Evolutionary conservation across 2,888 invertebrate species (phyloP).

Genomic region (Drosophila melanocephala): DNA sequence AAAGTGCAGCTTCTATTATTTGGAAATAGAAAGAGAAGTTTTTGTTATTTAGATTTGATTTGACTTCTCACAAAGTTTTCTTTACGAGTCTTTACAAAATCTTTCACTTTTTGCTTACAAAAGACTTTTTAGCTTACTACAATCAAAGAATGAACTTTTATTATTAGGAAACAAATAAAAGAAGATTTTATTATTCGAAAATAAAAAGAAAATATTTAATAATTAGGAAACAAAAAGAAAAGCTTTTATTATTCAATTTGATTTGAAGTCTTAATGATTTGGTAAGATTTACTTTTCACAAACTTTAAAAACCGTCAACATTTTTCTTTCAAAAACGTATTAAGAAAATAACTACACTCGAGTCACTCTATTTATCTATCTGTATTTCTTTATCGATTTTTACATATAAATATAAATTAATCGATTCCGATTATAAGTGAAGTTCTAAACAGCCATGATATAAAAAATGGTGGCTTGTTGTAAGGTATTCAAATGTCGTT

Average conservation of each 20-base stretch:
- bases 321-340: not conserved
- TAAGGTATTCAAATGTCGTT: conserved; percentile 23
- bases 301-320: not conserved
- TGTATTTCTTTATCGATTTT: not conserved
- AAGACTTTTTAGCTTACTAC: not conserved
- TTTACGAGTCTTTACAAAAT: not conserved
- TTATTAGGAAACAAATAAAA: not conserved
- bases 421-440: not conserved
- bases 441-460: not conserved
- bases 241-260: not conserved
- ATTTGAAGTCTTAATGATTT: not conserved
- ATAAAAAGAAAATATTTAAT: not conserved
- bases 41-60: not conserved
- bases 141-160: not conserved
- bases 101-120: not conserved
- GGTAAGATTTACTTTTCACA: not conserved
- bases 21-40: not conserved
- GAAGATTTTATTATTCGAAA: not conserved
- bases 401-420: not conserved
- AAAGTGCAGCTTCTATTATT: not conserved
- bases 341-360: not conserved
- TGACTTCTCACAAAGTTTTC: not conserved
- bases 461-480: not conserved
- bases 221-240: not conserved
- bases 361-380: not conserved